Base-by-base conservation (phyloP, 1,140 invertebrate species). In the Drosophila nikananu region DNA sequence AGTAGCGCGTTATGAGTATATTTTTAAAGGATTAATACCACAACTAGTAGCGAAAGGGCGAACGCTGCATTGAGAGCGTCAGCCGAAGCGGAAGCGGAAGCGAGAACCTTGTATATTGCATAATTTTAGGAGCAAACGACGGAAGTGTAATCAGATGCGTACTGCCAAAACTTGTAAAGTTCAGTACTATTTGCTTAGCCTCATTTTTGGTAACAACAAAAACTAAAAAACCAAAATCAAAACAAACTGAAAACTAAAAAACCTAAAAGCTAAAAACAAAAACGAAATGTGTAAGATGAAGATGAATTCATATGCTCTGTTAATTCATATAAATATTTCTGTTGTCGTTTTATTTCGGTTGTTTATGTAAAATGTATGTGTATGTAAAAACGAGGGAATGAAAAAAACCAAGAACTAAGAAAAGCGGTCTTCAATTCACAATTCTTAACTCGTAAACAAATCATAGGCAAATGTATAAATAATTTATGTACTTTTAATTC, bases 111-210 rank as follows among this genome's bases (percentile, higher is more conserved):
- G 86, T 90, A 89, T 80, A 89, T 89, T 89, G 81, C 84, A 87
- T 89, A 87, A 87, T 87, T 87, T 87, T 83, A 80, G 70, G 55
- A 83, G 84, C 64, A 68, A 58, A 77, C 52, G 55, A 59, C 25
- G 52, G 49, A 55, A 63, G 49, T 80, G 80, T 55, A 65, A 89
- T 73, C 70, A 78, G 73, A 73, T 86, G 81, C 86, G 86, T 89
- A 92, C 91, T 92, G 91, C 91, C 91, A 92, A 92, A 92, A 91
- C 91, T 92, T 92, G 77, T 79, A 92, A 92, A 92, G 90, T 92
- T 89, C 89, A 80, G 89, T 89, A 91, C 89, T 87, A 83, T 80
- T 87, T 83, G 82, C 82, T 81, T 83, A 80, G 80, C 83, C 83
- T 86, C 80, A 87, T 83, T 89, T 87, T 87, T 75, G 83, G 77